A percentile compares a stretch with the other conserved stretches of the same genome.
Conservation (phyloP, 1,140 invertebrate genomes). For the Pogonomyrmex californicus region DNA sequence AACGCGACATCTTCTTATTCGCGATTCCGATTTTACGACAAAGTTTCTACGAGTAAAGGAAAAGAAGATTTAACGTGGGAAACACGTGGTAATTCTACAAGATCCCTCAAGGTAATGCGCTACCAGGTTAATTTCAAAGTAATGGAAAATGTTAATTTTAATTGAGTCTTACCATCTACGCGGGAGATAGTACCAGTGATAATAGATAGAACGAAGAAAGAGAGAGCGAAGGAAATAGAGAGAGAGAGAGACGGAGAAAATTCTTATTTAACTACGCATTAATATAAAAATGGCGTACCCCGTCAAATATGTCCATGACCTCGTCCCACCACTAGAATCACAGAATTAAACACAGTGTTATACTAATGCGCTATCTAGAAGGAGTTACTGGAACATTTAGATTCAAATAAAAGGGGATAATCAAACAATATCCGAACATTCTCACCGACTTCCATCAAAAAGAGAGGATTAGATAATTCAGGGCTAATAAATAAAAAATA, state of each 20-base stretch:
- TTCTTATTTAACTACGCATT: constrained; percentile 71
- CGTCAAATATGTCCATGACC: constrained; percentile 97
- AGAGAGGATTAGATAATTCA: neutral
- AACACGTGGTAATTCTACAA: constrained; percentile 8
- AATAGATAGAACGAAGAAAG: constrained; percentile 19
- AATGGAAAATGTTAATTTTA: constrained; percentile 59
- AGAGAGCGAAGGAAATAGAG: constrained; percentile 7
- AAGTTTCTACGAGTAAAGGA: neutral
- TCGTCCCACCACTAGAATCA: constrained; percentile 97
- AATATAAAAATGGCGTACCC: constrained; percentile 91
- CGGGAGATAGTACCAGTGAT: constrained; percentile 28
- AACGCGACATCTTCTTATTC: neutral
- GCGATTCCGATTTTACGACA: neutral
- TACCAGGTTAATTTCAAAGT: constrained; percentile 45
- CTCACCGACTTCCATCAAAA: constrained; percentile 54
- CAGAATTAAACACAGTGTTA: constrained; percentile 88
- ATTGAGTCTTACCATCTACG: constrained; percentile 49
- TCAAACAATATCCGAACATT: constrained; percentile 19
- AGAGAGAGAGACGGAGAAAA: constrained; percentile 33
- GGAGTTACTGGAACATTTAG: constrained; percentile 64
- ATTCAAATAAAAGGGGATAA: constrained; percentile 54
- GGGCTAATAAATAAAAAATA: neutral
- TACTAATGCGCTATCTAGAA: constrained; percentile 78
- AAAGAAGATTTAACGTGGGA: constrained; percentile 13
- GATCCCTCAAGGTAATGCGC: constrained; percentile 29